These are phyloP conservation scores for Neogale vison DNA, from an alignment of 2,113 vertebrate species.

Conservation along the genomic window DNA sequence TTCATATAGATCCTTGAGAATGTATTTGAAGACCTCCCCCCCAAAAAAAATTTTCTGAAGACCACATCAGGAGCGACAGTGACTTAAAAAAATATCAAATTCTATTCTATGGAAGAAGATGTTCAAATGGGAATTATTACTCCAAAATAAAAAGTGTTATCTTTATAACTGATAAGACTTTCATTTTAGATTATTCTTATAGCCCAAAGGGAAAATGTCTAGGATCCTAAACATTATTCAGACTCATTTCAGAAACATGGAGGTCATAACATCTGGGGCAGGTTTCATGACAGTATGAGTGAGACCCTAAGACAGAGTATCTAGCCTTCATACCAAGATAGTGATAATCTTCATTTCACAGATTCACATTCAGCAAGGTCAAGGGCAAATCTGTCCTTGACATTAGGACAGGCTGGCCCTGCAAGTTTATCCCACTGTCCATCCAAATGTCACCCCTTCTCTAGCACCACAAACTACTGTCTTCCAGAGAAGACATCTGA, in stretches of 20 bases:
- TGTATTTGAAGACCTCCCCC: background rate
- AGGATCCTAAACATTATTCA: background rate
- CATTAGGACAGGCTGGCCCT: too few relatives aligned
- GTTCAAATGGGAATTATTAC: background rate
- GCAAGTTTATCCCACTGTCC: background rate
- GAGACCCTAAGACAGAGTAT: background rate
- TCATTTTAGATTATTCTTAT: background rate
- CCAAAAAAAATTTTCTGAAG: background rate
- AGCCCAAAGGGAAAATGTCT: background rate
- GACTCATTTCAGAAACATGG: background rate
- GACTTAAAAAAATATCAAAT: background rate
- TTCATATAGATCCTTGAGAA: background rate
- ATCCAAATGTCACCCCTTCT: background rate
- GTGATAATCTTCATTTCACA: background rate
- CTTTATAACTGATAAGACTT: background rate
- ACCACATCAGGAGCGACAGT: background rate
- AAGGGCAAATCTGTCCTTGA: background rate
- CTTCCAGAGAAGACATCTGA: background rate
- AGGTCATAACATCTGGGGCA: background rate
- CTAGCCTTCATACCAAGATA: background rate
- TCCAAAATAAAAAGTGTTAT: background rate
- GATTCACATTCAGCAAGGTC: background rate
- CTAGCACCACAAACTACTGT: background rate
- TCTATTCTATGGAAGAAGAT: background rate
- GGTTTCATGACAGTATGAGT: background rate